Conservation (phyloP, 2,888 invertebrate genomes). For the Pharmacophagus antenor region DNA sequence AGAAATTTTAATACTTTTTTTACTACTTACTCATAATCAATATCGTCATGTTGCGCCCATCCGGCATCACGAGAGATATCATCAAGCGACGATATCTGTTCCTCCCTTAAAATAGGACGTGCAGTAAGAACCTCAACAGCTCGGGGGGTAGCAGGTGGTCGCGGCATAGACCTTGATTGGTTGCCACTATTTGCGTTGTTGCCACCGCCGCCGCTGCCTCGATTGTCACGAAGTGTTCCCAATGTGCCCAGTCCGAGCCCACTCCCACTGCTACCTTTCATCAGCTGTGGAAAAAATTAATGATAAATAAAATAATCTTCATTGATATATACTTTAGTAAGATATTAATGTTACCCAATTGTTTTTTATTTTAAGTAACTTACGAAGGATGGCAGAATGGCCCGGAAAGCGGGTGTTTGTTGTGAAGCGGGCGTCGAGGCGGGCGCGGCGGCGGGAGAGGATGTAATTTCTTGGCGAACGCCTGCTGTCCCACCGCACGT, state of each 20-base stretch:
- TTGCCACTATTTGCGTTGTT: conserved; percentile 36
- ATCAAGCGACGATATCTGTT: conserved; percentile 95
- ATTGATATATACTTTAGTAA: not conserved
- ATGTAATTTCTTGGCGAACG: conserved; percentile 77
- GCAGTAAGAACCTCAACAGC: conserved; percentile 84
- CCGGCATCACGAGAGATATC: conserved; percentile 93
- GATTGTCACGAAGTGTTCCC: conserved; percentile 61
- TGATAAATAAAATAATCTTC: not conserved
- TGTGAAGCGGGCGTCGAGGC: conserved; percentile 77
- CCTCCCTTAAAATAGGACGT: conserved; percentile 94
- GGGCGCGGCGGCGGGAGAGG: conserved; percentile 78
- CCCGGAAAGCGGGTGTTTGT: conserved; percentile 85
- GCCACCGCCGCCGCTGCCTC: conserved; percentile 44
- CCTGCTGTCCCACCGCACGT: conserved; percentile 90
- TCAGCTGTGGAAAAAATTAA: conserved; percentile 48
- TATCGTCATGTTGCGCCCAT: conserved; percentile 95
- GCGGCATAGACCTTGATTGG: conserved; percentile 40
- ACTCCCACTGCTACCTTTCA: conserved; percentile 75
- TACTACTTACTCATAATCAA: conserved; percentile 89
- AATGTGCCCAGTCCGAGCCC: conserved; percentile 72
- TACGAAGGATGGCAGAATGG: conserved; percentile 90
- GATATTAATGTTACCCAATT: not conserved
- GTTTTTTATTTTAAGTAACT: conserved; percentile 46
- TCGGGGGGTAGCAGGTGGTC: conserved; percentile 64
- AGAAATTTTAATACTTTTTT: no score